These are phyloP conservation scores for Limosa lapponica DNA, from an alignment of 2,797 vertebrate species.

Conservation along the genomic window DNA sequence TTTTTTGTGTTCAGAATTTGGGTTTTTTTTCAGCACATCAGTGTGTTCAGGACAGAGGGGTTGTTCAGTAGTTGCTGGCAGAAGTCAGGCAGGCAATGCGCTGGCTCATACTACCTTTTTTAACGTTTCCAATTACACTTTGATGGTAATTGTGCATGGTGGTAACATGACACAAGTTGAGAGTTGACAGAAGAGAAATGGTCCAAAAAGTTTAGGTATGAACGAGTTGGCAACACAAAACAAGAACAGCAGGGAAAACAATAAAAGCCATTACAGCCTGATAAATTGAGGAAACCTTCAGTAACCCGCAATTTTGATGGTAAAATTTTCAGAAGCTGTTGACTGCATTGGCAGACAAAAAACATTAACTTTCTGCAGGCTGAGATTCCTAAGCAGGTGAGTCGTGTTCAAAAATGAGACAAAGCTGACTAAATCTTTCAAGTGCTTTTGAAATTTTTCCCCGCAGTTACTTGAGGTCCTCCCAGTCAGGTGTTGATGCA, in stretches of 20 bases:
- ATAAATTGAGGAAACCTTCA: neutral
- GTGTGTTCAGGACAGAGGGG: neutral
- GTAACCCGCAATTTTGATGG: neutral
- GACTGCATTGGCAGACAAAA: neutral
- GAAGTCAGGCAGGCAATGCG: neutral
- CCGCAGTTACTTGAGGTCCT: neutral
- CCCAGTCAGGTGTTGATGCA: neutral
- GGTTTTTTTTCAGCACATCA: neutral
- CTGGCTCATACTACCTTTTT: neutral
- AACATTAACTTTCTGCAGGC: neutral
- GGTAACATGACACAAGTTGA: neutral
- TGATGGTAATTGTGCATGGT: neutral
- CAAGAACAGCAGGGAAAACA: neutral
- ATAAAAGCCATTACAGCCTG: neutral
- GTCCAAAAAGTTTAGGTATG: neutral
- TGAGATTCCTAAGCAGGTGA: neutral
- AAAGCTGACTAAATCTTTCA: neutral
- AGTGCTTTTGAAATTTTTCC: neutral
- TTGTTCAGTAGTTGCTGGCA: neutral
- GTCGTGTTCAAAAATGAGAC: neutral
- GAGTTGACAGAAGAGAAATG: neutral
- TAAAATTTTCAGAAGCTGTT: neutral
- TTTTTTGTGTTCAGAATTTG: neutral
- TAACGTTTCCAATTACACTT: neutral
- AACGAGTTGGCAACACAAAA: neutral